phyloP scores from a whole-genome alignment of 1,140 invertebrate genomes.

The Physella acuta region DNA sequence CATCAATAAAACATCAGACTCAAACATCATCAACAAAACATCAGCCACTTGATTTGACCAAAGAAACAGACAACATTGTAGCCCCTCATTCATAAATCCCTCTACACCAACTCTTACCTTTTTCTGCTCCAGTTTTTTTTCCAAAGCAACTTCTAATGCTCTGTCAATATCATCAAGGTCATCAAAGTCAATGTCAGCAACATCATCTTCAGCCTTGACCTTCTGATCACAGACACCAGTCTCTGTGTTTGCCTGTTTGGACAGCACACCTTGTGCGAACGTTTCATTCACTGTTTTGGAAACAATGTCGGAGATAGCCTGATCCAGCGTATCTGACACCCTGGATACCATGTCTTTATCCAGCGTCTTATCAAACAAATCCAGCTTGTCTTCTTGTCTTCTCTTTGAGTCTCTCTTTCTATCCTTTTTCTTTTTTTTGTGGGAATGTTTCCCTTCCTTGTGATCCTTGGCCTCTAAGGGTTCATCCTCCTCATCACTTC shows the following conservation, averaged over 20 bases:
- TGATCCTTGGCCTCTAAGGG: neutral
- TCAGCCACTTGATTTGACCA: too few relatives aligned
- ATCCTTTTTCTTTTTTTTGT: slow-evolving; percentile 6
- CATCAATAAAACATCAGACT: too few relatives aligned
- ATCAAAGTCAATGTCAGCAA: slow-evolving; percentile 40
- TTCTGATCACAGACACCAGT: neutral
- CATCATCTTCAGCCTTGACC: slow-evolving; percentile 31
- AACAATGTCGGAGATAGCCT: slow-evolving; percentile 1
- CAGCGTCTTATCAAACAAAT: neutral
- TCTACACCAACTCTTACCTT: slow-evolving; percentile 30
- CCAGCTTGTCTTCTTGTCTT: neutral
- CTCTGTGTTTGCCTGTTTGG: slow-evolving; percentile 2
- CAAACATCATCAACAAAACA: too few relatives aligned
- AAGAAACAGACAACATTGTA: too few relatives aligned
- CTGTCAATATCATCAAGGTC: slow-evolving; percentile 56
- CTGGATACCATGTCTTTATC: neutral
- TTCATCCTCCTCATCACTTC: slow-evolving; percentile 19
- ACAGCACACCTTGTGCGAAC: neutral
- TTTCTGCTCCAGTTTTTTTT: slow-evolving; percentile 51
- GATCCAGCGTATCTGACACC: neutral
- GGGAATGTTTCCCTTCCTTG: neutral
- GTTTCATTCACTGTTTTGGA: neutral
- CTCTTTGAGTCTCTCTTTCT: neutral
- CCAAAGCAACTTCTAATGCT: slow-evolving; percentile 50
- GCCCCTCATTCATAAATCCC: too few relatives aligned